Evolutionary conservation across 2,113 vertebrate species (phyloP), one percentile per base, ranked within the genome.

Genomic region (Burhinus oedicnemus): DNA sequence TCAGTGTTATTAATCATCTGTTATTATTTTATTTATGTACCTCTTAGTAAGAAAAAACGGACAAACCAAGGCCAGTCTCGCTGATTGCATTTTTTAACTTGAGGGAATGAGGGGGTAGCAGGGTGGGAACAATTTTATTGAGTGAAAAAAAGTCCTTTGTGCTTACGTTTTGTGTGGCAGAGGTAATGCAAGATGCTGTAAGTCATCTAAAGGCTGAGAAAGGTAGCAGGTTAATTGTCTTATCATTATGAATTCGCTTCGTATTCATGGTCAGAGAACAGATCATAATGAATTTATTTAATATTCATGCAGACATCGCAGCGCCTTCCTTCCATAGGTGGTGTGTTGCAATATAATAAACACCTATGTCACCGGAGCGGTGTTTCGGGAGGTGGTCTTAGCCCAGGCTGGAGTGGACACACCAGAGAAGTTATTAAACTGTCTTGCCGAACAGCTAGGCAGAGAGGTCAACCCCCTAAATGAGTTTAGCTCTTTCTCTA

Each of bases 401-500:
- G 83, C 78, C 87, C 13, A 2, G 91, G 89, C 89, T 93, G 87
- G 77, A 92, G 78, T 71, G 96, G 83, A 94, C 17, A 21, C 91
- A 96, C 78, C 93, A 54, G 89, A 87, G 92, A 84, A 95, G 72
- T 97, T 97, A 98, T 84, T 97, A 96, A 96, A 95, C 76, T 25
- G 0, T 42, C 77, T 49, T 72, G 32, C 74, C 76, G 25, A 96
- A 57, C 93, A 94, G 83, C 79, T 54, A 96, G 68, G 87, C 72
- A 27, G 94, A 45, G 97, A 97, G 97, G 97, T 98, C 98, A 98
- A 64, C 84, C 69, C 95, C 89, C 94, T 92, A 97, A 98, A 98
- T 92, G 96, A 97, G 94, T 97, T 98, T 94, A 97, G 87, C 93
- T 96, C 87, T 92, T 95, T 98, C 82, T 58, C 91, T 85, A 62